Evolutionary conservation across 1,140 invertebrate genomes (phyloP).

Genomic region (Listronotus oregonensis): DNA sequence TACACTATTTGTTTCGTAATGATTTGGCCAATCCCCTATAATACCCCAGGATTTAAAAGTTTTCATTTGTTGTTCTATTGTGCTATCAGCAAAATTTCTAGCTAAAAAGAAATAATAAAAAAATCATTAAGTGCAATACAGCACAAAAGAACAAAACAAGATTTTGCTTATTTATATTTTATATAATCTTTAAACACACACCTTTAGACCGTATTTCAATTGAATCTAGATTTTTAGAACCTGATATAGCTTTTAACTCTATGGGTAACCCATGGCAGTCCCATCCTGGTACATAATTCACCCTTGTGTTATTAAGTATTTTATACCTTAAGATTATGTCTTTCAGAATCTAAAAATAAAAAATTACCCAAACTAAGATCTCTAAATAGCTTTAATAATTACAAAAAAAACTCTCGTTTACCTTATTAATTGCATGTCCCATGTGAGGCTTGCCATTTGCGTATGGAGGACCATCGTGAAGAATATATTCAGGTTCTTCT

Average conservation of each 20-base stretch:
- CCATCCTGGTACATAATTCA: constrained; percentile 96
- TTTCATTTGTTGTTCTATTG: constrained; percentile 75
- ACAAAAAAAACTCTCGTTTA: constrained; percentile 50
- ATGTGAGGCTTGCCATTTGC: constrained; percentile 96
- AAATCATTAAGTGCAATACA: neutral
- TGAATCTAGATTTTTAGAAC: constrained; percentile 53
- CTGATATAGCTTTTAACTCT: constrained; percentile 84
- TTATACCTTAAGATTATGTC: constrained; percentile 88
- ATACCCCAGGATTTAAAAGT: constrained; percentile 91
- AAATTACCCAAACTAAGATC: no score
- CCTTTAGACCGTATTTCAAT: constrained; percentile 74
- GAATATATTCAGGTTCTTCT: constrained; percentile 74
- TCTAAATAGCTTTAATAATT: neutral
- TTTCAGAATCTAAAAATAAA: constrained; percentile 80
- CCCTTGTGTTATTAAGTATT: constrained; percentile 75
- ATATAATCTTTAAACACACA: neutral
- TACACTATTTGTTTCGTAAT: constrained; percentile 81
- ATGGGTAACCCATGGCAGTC: constrained; percentile 99
- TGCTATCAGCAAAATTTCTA: constrained; percentile 75
- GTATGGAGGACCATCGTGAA: constrained; percentile 99
- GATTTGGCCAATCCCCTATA: constrained; percentile 87
- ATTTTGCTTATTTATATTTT: no score
- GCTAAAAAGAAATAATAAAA: constrained; percentile 61
- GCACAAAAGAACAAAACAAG: no score
- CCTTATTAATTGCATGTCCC: constrained; percentile 98